These are phyloP conservation scores for Pyrrhia umbra DNA, from an alignment of 2,888 invertebrate species.

Conservation along the genomic window DNA sequence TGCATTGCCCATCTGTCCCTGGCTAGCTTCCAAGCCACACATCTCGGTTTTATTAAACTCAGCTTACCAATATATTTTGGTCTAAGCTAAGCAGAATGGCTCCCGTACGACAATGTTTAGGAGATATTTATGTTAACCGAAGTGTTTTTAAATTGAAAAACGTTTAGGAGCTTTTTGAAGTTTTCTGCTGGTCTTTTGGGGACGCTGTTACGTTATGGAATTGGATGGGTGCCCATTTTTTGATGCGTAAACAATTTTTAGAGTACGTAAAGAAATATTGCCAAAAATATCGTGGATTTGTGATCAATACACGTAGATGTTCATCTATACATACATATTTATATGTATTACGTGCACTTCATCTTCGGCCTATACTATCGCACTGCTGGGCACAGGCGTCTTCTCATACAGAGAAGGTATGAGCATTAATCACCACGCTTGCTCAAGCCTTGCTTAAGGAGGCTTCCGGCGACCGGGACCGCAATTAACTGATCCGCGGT, in stretches of 20 bases:
- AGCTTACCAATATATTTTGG: background rate
- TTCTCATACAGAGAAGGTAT: no score
- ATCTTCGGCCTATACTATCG: no score
- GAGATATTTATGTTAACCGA: background rate
- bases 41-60: background rate
- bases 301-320: background rate
- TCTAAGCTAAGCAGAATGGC: background rate
- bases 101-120: background rate
- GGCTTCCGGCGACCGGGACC: no score
- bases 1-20: background rate
- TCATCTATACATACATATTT: no score
- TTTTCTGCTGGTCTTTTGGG: no score
- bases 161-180: background rate
- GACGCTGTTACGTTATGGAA: background rate
- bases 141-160: background rate
- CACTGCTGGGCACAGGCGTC: no score
- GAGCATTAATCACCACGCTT: no score
- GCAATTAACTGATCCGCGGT: no score
- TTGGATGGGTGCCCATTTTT: background rate
- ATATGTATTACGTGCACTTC: no score
- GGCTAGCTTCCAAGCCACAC: no score
- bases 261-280: background rate
- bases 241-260: background rate
- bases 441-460: no score
- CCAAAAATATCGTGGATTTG: background rate